Evolutionary conservation across 1,140 invertebrate genomes (phyloP).

Genomic region (Drosophila tani): DNA sequence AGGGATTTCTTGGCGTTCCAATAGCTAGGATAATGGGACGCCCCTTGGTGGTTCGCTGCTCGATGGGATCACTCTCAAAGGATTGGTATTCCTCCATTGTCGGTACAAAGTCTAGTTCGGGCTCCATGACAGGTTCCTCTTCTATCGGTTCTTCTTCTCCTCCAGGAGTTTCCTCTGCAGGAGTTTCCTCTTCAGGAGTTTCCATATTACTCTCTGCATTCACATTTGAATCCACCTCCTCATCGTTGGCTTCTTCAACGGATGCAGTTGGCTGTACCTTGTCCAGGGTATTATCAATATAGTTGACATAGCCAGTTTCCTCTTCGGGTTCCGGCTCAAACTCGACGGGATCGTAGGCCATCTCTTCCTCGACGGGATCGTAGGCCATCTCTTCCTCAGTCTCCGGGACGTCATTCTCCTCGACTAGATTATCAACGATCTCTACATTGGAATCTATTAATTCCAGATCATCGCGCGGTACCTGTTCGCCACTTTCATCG

Average conservation of each 20-base stretch:
- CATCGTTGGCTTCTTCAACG: constrained; percentile 24
- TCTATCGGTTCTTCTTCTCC: constrained; percentile 14
- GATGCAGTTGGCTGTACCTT: background rate
- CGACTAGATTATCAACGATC: constrained; percentile 26
- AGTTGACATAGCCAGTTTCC: constrained; percentile 5
- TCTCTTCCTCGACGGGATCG: background rate
- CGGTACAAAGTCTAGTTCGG: constrained; percentile 15
- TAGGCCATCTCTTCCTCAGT: constrained; percentile 6
- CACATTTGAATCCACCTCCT: constrained; percentile 1
- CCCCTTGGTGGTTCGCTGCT: constrained; percentile 27
- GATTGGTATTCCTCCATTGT: constrained; percentile 3
- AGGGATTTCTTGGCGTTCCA: constrained; percentile 36
- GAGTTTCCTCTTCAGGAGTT: background rate
- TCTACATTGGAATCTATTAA: constrained; percentile 23
- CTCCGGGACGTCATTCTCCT: constrained; percentile 18
- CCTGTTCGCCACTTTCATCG: background rate
- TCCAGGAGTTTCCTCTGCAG: background rate
- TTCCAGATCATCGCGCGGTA: constrained; percentile 17
- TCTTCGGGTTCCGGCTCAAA: constrained; percentile 4
- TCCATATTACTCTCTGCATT: background rate
- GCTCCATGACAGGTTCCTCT: constrained; percentile 14
- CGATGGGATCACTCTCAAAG: background rate
- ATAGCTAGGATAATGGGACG: constrained; percentile 32
- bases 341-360: background rate
- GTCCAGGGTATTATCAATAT: constrained; percentile 21